Evolutionary conservation across 2,113 vertebrate species (phyloP).

Genomic region (Odocoileus hemionus): DNA sequence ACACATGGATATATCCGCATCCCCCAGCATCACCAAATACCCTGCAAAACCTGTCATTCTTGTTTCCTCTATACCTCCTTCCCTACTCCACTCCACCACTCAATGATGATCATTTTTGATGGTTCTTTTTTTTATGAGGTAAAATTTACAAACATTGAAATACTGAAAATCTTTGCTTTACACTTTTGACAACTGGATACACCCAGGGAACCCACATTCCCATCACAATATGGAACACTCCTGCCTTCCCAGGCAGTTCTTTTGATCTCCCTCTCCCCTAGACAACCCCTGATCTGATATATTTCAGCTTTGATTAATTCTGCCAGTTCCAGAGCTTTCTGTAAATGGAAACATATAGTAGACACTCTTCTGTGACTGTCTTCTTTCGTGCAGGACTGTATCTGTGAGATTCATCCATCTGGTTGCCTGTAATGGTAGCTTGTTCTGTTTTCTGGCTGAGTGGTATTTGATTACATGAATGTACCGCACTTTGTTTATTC

Average conservation of each 20-base stretch:
- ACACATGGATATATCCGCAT: not conserved
- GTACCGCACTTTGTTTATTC: not conserved
- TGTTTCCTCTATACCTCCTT: accelerated
- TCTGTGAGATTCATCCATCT: accelerated
- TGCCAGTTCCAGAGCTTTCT: not conserved
- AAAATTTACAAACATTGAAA: not conserved
- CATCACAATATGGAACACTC: accelerated
- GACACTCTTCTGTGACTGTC: not conserved
- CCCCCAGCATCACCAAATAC: not conserved
- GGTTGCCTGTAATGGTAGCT: accelerated
- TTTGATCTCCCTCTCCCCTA: not conserved
- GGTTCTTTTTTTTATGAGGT: not conserved
- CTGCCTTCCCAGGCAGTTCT: not conserved
- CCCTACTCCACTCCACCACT: not conserved
- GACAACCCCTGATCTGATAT: not conserved
- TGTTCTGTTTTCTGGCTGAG: not conserved
- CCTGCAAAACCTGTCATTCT: not conserved
- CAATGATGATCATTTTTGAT: accelerated
- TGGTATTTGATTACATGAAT: not conserved
- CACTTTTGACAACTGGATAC: not conserved
- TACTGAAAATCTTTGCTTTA: accelerated
- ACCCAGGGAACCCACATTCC: accelerated
- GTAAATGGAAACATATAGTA: accelerated
- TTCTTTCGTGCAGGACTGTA: accelerated
- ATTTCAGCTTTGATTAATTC: not conserved